These are phyloP conservation scores for Andrena hattorfiana DNA, from an alignment of 2,888 invertebrate species.

Conservation along the genomic window DNA sequence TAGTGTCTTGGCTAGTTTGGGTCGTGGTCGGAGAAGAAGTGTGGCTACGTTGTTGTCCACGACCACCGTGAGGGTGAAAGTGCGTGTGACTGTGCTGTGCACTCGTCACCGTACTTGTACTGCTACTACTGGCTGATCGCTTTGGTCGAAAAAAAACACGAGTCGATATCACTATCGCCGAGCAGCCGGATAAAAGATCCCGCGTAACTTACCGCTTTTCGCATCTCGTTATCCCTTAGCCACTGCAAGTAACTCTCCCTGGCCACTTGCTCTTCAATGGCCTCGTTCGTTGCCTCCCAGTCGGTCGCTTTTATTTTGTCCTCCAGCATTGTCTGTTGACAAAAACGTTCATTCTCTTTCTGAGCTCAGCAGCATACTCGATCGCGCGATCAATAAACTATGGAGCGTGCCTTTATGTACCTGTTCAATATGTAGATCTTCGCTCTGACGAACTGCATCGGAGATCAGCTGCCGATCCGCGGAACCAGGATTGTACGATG, in stretches of 20 bases:
- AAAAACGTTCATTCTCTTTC: slow-evolving; percentile 11
- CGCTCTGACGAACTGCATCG: slow-evolving; percentile 92
- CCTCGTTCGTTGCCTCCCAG: slow-evolving; percentile 96
- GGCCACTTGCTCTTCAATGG: slow-evolving; percentile 95
- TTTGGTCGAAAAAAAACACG: slow-evolving; percentile 60
- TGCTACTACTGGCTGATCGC: slow-evolving; percentile 82
- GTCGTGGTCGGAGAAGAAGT: slow-evolving; percentile 79
- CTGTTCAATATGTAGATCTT: slow-evolving; percentile 93
- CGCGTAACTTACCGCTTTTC: slow-evolving; percentile 84
- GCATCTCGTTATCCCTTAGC: slow-evolving; percentile 89
- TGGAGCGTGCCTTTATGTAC: slow-evolving; percentile 81
- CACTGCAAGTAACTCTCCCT: slow-evolving; percentile 94
- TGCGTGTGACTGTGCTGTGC: slow-evolving; percentile 81
- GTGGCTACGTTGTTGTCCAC: slow-evolving; percentile 80
- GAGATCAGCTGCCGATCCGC: slow-evolving; percentile 90
- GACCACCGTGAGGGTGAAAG: slow-evolving; percentile 80
- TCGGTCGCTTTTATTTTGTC: slow-evolving; percentile 95
- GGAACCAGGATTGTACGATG: slow-evolving; percentile 91
- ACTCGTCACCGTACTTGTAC: slow-evolving; percentile 82
- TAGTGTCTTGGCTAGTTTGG: slow-evolving; percentile 79
- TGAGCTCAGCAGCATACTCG: neutral
- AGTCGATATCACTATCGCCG: slow-evolving; percentile 16
- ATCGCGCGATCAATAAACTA: neutral
- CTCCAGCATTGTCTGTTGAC: slow-evolving; percentile 92
- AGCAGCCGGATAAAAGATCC: neutral